These are phyloP conservation scores for Elymnias hypermnestra DNA, from an alignment of 1,140 invertebrate species.

Conservation along the genomic window DNA sequence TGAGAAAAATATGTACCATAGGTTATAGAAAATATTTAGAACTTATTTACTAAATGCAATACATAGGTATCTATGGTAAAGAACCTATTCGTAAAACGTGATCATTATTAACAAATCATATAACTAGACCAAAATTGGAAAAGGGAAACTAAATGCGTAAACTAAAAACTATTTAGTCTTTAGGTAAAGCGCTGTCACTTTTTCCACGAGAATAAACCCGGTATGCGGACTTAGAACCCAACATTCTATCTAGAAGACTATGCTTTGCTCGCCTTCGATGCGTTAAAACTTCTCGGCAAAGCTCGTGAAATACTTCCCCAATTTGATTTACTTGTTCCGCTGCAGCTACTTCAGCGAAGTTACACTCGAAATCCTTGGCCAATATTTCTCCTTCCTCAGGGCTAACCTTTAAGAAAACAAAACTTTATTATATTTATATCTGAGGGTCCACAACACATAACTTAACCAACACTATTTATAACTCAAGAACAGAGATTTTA, in stretches of 20 bases:
- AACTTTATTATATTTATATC: background rate
- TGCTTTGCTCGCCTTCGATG: constrained; percentile 88
- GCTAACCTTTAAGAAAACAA: constrained; percentile 79
- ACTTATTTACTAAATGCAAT: no score
- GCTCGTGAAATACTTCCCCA: constrained; percentile 89
- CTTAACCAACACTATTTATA: no score
- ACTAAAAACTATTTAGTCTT: constrained; percentile 77
- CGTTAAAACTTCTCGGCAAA: constrained; percentile 87
- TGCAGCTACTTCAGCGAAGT: constrained; percentile 92
- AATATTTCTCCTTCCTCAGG: constrained; percentile 91
- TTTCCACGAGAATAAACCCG: constrained; percentile 88
- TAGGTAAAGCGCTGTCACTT: constrained; percentile 89
- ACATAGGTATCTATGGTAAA: no score
- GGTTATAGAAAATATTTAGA: no score
- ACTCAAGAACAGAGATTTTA: no score
- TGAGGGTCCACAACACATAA: background rate
- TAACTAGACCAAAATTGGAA: no score
- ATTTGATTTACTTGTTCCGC: constrained; percentile 89
- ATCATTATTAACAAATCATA: no score
- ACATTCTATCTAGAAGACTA: constrained; percentile 86
- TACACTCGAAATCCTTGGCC: constrained; percentile 91
- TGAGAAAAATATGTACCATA: no score
- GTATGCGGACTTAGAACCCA: constrained; percentile 84
- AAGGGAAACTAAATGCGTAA: constrained; percentile 25
- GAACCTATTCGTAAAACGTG: no score